Base-by-base conservation (phyloP, 30 jellyfish, hydroid and myxozoan species). In the Turritopsis rubra region DNA sequence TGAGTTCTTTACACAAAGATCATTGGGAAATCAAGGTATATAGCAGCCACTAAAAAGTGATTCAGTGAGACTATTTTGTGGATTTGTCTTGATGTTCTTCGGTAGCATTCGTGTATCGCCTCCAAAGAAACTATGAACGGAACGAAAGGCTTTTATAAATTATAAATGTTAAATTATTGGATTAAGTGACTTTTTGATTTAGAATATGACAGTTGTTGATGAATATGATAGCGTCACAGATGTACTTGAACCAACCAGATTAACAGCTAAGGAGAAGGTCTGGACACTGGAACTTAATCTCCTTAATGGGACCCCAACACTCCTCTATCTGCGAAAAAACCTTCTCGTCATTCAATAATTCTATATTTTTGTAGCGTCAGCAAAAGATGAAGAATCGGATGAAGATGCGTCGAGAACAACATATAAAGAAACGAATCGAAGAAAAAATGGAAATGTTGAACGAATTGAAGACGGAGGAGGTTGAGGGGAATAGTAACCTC, bases 381-480 rank as follows among this genome's bases (percentile, higher is more conserved):
- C 84, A 83, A 71, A 85, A 82, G 52, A 30, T 88, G 82, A 88
- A 81, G 76, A 88, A 88, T 52, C 81, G 86, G 28, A 88, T 88
- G 96, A 88, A 88, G 66, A 88, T 81, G 91, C 84, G 84, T 79
- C 68, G 90, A 71, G 73, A 88, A 66, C 87, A 83, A 0, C 90
- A 89, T 79, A 87, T 81, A 21, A 88, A 83, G 72, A 75, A 53
- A 27, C 86, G 91, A 28, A 78, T 68, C 17, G 77, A 68, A 27
- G 77, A 68, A 22, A 27, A 68, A 22, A 68, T 68, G 28, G 77
- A 68, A 0, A 68, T 68, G 16, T 23, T 1, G 77, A 68, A 68
- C 28, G 77, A 68, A 68, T 23, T 68, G 31, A 27, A 68, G 22
- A 23, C 28, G 77, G 77, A 68, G 77, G 30, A 68, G 77, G 19